Base-by-base conservation (phyloP, 1,140 invertebrate species). In the Pissodes strobi region DNA sequence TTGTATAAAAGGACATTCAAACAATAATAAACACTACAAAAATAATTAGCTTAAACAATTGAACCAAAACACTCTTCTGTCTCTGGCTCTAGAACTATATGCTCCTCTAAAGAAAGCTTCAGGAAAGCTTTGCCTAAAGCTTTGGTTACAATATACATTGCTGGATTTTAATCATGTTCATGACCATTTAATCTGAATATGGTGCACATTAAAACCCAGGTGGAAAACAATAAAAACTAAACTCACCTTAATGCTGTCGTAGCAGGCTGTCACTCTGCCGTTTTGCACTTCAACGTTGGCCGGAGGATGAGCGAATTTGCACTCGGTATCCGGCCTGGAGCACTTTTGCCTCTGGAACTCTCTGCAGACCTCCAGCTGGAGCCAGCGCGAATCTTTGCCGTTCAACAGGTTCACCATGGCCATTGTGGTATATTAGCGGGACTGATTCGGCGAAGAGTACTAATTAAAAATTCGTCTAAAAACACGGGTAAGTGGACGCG, bases 301-400 rank as follows among this genome's bases (percentile, higher is more conserved):
- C 55, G 96, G 95, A 41, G 98, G 98, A 88, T 99, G 98, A 67
- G 97, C 98, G 82, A 99, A 99, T 86, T 99, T 99, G 89, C 97
- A 99, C 83, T 99, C 97, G 71, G 92, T 94, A 85, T 99, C 97
- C 30, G 95, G 91, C 74, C 98, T 88, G 69, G 95, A 94, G 83
- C 98, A 99, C 86, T 99, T 99, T 87, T 97, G 98, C 77, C 98
- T 87, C 85, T 99, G 97, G 84, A 95, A 99, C 83, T 99, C 97
- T 62, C 97, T 89, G 85, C 98, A 99, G 77, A 99, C 97, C 85
- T 99, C 98, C 78, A 99, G 85, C 79, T 99, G 97, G 67, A 99
- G 87, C 98, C 98, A 99, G 76, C 97, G 90, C 66, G 97, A 99
- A 85, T 99, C 98, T 84, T 99, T 99, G 73, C 94, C 94, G 83